Evolutionary conservation across 2,888 invertebrate species (phyloP), one percentile per base, ranked within the genome.

Genomic region (Netelia virgata): DNA sequence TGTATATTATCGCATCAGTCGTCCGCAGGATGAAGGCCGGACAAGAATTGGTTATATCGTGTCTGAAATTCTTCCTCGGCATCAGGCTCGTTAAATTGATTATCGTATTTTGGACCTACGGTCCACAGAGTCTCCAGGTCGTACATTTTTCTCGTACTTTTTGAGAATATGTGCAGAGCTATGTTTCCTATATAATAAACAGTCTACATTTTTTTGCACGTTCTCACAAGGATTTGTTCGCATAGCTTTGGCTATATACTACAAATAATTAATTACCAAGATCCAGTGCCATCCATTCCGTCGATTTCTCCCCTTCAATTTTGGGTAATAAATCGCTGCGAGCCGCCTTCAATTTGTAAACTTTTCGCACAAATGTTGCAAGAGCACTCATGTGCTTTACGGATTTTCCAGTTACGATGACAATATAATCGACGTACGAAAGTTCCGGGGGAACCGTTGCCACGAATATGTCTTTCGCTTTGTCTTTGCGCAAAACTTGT

Each of bases 121-220:
- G 97, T 95, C 99, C 99, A 99, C 50, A 99, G 94, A 0, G 97
- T 97, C 93, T 99, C 99, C 86, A 99, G 94, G 94, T 99, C 98
- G 93, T 98, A 98, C 6, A 94, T 91, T 86, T 94, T 93, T 88
- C 99, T 95, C 1, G 96, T 95, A 87, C 96, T 94, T 11, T 95
- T 94, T 43, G 96, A 96, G 93, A 99, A 98, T 87, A 99, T 95
- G 91, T 99, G 99, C 47, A 99, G 94, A 3, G 97, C 97, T 89
- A 99, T 98, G 92, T 98, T 99, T 85, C 98, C 98, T 23, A 18
- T 18, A 3, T 14, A 16, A 50, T 72, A 68, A 20, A 9, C 8
- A n/a, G 14, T 20, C 20, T n/a, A 6, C n/a, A 64, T 11, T 18
- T 50, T 9, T 75, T 16, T 6, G 11, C 16, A 72, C 18, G 5